These are phyloP conservation scores for Nannoperca australis DNA, from an alignment of 2,797 vertebrate species.

Conservation along the genomic window DNA sequence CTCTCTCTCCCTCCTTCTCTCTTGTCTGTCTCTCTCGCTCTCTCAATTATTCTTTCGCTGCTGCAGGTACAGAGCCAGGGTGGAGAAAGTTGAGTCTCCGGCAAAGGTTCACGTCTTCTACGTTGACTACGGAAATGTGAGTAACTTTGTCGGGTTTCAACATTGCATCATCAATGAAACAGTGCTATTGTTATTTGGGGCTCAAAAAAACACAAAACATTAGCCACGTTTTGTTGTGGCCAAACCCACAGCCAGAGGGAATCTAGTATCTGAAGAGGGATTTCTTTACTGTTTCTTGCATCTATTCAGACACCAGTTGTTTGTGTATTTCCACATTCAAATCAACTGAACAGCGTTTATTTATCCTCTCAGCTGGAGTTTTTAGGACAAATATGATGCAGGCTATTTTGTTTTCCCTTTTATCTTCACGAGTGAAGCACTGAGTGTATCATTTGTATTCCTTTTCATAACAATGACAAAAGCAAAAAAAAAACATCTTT, in stretches of 20 bases:
- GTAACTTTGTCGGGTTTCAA: slow-evolving; percentile 68
- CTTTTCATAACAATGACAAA: slow-evolving; percentile 52
- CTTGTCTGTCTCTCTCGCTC: slow-evolving; percentile 12
- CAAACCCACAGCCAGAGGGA: slow-evolving; percentile 41
- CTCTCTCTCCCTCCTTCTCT: slow-evolving; percentile 2
- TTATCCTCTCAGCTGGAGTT: slow-evolving; percentile 38
- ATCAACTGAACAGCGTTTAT: slow-evolving; percentile 38
- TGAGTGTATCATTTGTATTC: slow-evolving; percentile 42
- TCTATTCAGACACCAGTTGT: slow-evolving; percentile 55
- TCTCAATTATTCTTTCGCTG: slow-evolving; percentile 49
- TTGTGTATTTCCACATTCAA: slow-evolving; percentile 55
- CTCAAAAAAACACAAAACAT: slow-evolving; percentile 2
- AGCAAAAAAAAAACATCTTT: too few relatives aligned
- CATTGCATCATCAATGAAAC: slow-evolving; percentile 34
- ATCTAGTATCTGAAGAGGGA: slow-evolving; percentile 23
- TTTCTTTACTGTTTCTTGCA: slow-evolving; percentile 35
- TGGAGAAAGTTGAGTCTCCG: slow-evolving; percentile 93
- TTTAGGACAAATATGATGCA: slow-evolving; percentile 49
- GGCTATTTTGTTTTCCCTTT: slow-evolving; percentile 45
- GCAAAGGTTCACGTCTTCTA: slow-evolving; percentile 95
- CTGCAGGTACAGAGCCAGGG: slow-evolving; percentile 94
- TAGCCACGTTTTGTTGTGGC: slow-evolving; percentile 26
- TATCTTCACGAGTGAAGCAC: slow-evolving; percentile 42
- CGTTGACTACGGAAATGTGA: slow-evolving; percentile 98
- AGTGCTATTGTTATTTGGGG: slow-evolving; percentile 25